Evolutionary conservation across 2,888 invertebrate species (phyloP).

Genomic region (Fragum whitleyi): DNA sequence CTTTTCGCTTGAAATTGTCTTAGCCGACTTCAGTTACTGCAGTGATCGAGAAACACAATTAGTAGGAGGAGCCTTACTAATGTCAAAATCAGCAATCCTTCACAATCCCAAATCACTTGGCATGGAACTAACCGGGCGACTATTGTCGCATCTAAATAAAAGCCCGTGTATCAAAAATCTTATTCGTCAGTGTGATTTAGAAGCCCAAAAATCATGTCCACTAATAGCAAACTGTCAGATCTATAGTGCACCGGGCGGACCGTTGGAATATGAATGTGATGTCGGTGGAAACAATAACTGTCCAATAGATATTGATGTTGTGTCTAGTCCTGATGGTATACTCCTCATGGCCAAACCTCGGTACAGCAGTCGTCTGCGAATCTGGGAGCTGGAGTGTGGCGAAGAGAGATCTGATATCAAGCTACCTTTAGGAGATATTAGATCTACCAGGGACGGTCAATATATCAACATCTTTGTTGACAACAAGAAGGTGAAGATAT

Average conservation of each 20-base stretch:
- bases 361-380: slow-evolving; percentile 71
- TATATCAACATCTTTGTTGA: slow-evolving; percentile 76
- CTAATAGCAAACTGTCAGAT: slow-evolving; percentile 80
- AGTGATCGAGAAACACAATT: slow-evolving; percentile 91
- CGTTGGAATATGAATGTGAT: slow-evolving; percentile 80
- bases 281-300: slow-evolving; percentile 69
- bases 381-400: slow-evolving; percentile 80
- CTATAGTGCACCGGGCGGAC: slow-evolving; percentile 81
- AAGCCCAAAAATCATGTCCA: slow-evolving; percentile 72
- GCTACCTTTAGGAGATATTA: slow-evolving; percentile 72
- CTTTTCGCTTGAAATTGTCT: slow-evolving; percentile 96
- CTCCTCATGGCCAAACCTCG: slow-evolving; percentile 76
- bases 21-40: slow-evolving; percentile 91
- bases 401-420: slow-evolving; percentile 78
- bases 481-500: slow-evolving; percentile 71
- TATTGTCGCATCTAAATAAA: slow-evolving; percentile 89
- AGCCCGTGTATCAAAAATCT: slow-evolving; percentile 70
- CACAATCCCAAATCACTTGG: slow-evolving; percentile 96
- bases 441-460: slow-evolving; percentile 75
- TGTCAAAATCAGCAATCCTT: slow-evolving; percentile 96
- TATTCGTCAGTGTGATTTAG: slow-evolving; percentile 77
- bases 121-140: slow-evolving; percentile 94
- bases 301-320: slow-evolving; percentile 75
- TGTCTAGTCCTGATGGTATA: slow-evolving; percentile 76
- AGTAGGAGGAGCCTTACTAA: slow-evolving; percentile 95